Conservation (phyloP, 2,797 vertebrate genomes). For the Argyrosomus regius region DNA sequence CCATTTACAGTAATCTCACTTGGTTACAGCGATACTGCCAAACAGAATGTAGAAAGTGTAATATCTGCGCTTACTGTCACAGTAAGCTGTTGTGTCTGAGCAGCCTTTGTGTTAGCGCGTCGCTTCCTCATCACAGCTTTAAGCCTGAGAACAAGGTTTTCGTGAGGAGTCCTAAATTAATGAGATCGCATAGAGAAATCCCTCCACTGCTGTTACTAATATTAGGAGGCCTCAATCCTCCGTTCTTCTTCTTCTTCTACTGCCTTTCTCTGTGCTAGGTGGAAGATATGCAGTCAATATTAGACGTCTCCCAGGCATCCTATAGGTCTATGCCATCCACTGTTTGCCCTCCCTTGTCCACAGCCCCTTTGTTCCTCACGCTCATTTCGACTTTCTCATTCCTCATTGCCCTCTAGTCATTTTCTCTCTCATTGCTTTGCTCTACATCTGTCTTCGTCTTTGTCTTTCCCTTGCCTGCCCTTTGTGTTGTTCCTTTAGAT, state of each 20-base stretch:
- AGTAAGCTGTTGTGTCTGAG: constrained; percentile 1
- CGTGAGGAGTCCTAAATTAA: constrained; percentile 61
- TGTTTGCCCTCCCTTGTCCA: constrained; percentile 69
- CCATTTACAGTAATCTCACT: constrained; percentile 43
- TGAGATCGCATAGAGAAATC: constrained; percentile 66
- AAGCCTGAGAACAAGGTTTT: constrained; percentile 44
- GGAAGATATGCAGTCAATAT: constrained; percentile 78
- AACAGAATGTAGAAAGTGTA: constrained; percentile 30
- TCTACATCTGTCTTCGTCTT: constrained; percentile 64
- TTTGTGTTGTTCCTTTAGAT: constrained; percentile 55
- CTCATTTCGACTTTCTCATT: constrained; percentile 65
- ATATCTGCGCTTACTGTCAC: constrained; percentile 26
- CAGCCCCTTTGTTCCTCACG: constrained; percentile 49
- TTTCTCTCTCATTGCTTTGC: constrained; percentile 36
- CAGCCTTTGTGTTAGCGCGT: constrained; percentile 41
- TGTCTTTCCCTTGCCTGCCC: constrained; percentile 61
- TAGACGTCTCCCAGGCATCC: constrained; percentile 76
- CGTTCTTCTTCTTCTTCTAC: constrained; percentile 8
- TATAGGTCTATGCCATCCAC: constrained; percentile 37
- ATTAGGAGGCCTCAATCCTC: constrained; percentile 70
- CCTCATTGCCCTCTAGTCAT: constrained; percentile 48
- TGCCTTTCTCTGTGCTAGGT: constrained; percentile 32
- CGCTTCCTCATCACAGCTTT: constrained; percentile 48
- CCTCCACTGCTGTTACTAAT: constrained; percentile 67
- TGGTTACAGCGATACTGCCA: constrained; percentile 36